Conservation (phyloP, 2,797 vertebrate genomes). For the Chromobotia macracanthus region DNA sequence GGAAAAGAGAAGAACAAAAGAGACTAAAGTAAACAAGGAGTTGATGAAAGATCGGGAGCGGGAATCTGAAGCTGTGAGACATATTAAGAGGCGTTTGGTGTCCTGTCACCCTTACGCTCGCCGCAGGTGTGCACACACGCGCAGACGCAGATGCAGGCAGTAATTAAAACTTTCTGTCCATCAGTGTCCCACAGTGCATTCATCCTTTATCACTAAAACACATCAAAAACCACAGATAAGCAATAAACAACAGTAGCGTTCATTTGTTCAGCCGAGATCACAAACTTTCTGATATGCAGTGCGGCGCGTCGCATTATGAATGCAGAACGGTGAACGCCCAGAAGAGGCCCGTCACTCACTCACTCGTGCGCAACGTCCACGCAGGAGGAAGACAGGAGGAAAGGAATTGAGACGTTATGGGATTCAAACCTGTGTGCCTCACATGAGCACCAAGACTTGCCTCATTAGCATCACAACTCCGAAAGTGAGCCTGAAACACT, state of each 20-base stretch:
- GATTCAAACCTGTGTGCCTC: background rate
- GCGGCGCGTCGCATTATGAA: background rate
- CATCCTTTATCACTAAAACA: constrained; percentile 56
- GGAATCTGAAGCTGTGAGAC: constrained; percentile 45
- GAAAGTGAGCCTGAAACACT: no score
- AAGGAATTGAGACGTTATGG: background rate
- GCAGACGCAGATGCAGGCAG: constrained; percentile 20
- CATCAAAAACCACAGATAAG: constrained; percentile 53
- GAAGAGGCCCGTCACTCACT: background rate
- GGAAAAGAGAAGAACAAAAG: constrained; percentile 25
- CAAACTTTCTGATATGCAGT: constrained; percentile 27
- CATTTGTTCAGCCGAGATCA: constrained; percentile 39
- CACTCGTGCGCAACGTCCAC: no score
- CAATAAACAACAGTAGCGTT: constrained; percentile 47
- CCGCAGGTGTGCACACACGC: constrained; percentile 49
- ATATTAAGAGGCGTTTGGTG: constrained; percentile 55
- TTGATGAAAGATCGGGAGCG: constrained; percentile 52
- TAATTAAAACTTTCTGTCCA: constrained; percentile 59
- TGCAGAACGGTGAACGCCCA: constrained; percentile 10
- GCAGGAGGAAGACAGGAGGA: background rate
- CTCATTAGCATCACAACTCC: no score
- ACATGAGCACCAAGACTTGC: no score
- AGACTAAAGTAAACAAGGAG: constrained; percentile 47
- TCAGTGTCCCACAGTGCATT: constrained; percentile 43
- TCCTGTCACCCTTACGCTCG: constrained; percentile 47